Conservation (phyloP, 2,888 invertebrate species). For the Hirtodrosophila histrioides region DNA sequence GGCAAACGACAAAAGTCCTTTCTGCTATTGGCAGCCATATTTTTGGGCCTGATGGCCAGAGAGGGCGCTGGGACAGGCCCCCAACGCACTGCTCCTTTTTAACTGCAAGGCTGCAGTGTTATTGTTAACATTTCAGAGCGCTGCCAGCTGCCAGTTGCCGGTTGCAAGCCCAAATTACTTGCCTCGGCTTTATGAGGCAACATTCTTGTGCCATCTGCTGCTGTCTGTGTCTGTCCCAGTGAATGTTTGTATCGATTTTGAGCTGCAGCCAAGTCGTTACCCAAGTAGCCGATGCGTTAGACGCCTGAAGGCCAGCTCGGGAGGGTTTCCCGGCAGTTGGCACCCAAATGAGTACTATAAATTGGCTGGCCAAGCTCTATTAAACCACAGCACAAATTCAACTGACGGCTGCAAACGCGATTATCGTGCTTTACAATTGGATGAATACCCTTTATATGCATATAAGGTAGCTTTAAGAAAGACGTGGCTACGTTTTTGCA, state of each 20-base stretch:
- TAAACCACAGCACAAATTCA: constrained; percentile 11
- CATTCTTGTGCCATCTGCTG: constrained; percentile 11
- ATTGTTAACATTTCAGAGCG: background rate
- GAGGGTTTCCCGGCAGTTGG: constrained; percentile 15
- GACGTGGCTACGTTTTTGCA: too few relatives aligned
- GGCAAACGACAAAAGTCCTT: constrained; percentile 6
- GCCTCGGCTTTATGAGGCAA: constrained; percentile 2
- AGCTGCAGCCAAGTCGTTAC: constrained; percentile 42
- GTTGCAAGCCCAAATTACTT: background rate
- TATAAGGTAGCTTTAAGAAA: too few relatives aligned
- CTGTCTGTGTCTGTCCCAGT: constrained; percentile 1
- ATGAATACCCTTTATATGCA: background rate
- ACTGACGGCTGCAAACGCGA: constrained; percentile 13
- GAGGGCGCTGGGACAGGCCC: too few relatives aligned
- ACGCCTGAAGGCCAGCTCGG: constrained; percentile 22
- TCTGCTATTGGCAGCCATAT: constrained; percentile 13
- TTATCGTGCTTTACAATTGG: constrained; percentile 19
- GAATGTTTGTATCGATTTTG: constrained; percentile 47
- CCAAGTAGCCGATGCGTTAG: constrained; percentile 20
- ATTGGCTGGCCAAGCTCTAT: constrained; percentile 10
- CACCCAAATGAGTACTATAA: constrained; percentile 17
- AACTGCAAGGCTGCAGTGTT: constrained; percentile 8
- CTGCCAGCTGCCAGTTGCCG: constrained; percentile 1
- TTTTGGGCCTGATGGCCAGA: background rate
- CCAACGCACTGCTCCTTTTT: background rate